Evolutionary conservation across 2,888 invertebrate genomes (phyloP), one percentile per base, ranked within the genome.

Genomic region (Balanococcus diminutus): DNA sequence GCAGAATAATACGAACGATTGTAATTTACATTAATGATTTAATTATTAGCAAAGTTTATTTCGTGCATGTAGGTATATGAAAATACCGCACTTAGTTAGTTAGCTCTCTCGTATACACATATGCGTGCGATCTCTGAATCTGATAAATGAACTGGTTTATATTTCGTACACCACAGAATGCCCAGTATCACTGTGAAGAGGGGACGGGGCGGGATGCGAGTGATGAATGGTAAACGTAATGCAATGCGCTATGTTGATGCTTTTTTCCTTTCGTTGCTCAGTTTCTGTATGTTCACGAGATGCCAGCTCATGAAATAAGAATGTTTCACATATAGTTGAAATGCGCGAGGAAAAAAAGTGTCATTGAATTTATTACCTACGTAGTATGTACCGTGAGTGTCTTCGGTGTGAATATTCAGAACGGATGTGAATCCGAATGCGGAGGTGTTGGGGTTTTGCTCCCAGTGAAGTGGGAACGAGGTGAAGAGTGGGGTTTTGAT

Each of bases 1-100:
- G 56, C 16, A 83, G 46, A 83, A 56, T 83, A 83, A 83, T 83
- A 83, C 83, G 83, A 61, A 83, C 83, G 83, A 61, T 83, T 83
- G 32, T 83, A 83, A 83, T 83, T 83, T 28, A 46, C 32, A 51
- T 83, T 83, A 83, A 83, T 83, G 83, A 56, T 83, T 83, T 83
- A 83, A 83, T 83, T 83, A 83, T 83, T 83, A 61, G 75, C 75
- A 4, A 36, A 31, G 61, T 32, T 75, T 75, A 75, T 75, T 32
- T 25, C 75, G 75, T 11, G 8, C 8, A 36, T 6, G 36, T 36
- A 36, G n/a, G n/a, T 36, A 36, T 6, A 67, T 25, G 28, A 28
- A 67, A 67, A 67, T 67, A 67, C 61, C 61, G 61, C 25, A 11
- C 8, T 6, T 36, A 36, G 36, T 36, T 36, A 36, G 36, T 51